A percentile compares a stretch with the other conserved stretches of the same genome.
phyloP scores from a whole-genome alignment of 2,888 invertebrate genomes.

The Augiades crinisus region DNA sequence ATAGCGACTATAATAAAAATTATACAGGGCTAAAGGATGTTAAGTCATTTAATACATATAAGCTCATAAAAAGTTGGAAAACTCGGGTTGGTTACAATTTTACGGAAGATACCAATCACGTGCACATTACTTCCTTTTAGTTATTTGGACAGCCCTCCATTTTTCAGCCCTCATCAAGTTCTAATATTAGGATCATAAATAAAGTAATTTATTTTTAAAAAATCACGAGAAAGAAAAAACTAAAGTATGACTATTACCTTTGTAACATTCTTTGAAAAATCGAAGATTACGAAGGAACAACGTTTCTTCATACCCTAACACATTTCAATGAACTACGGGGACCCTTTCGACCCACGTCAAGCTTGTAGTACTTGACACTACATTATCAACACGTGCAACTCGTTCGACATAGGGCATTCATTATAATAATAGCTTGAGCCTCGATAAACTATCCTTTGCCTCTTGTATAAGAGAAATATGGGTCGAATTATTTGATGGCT shows the following conservation, averaged over 20 bases:
- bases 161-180: no score
- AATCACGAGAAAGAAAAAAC: background rate
- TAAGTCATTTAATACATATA: no score
- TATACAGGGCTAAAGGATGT: no score
- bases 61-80: no score
- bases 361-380: constrained; percentile 29
- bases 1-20: no score
- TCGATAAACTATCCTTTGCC: constrained; percentile 12
- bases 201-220: no score
- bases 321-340: constrained; percentile 18
- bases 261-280: background rate
- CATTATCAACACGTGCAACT: constrained; percentile 29
- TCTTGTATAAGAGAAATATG: background rate
- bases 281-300: constrained; percentile 1
- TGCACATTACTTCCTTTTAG: no score
- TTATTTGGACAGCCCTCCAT: no score
- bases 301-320: constrained; percentile 6
- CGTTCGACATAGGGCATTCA: constrained; percentile 11
- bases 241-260: background rate
- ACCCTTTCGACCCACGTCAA: constrained; percentile 30
- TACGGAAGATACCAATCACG: no score
- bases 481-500: no score
- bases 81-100: no score
- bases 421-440: constrained; percentile 17
- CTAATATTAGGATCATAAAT: no score